Percentiles rank a stretch among this genome's conserved stretches.
Evolutionary conservation across 2,113 vertebrate species (phyloP).

Genomic region (Thymallus thymallus): DNA sequence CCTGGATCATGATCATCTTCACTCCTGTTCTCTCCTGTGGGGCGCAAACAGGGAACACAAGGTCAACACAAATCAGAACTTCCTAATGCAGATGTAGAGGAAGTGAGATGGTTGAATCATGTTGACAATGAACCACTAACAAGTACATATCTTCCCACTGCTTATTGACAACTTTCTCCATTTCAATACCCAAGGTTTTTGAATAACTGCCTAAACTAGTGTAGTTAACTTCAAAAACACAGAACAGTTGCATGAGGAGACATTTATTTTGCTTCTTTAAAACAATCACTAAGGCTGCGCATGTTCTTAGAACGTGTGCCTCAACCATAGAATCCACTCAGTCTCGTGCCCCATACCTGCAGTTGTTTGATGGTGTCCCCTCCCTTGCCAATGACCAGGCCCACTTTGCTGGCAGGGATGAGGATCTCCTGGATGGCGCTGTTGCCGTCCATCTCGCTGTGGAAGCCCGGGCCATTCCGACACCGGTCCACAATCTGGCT

Average conservation of each 20-base stretch:
- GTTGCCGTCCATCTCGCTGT: constrained; percentile 87
- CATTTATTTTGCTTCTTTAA: too few relatives aligned
- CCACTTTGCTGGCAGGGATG: constrained; percentile 97
- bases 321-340: not conserved
- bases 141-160: too few relatives aligned
- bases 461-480: constrained; percentile 93
- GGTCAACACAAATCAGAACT: not conserved
- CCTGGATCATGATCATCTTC: constrained; percentile 99
- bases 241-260: too few relatives aligned
- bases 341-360: constrained; percentile 76
- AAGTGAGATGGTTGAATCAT: not conserved
- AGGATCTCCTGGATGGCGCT: constrained; percentile 93
- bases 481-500: constrained; percentile 97
- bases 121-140: not conserved
- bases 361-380: constrained; percentile 98
- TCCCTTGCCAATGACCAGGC: constrained; percentile 97
- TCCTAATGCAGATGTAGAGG: not conserved
- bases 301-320: not conserved
- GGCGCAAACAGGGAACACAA: not conserved
- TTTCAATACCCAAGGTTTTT: too few relatives aligned
- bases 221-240: too few relatives aligned
- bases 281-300: not conserved
- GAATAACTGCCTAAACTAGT: too few relatives aligned
- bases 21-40: constrained; percentile 94
- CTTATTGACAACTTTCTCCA: too few relatives aligned